Evolutionary conservation across 2,113 vertebrate species (phyloP).

Genomic region (Hydrolagus affinis): DNA sequence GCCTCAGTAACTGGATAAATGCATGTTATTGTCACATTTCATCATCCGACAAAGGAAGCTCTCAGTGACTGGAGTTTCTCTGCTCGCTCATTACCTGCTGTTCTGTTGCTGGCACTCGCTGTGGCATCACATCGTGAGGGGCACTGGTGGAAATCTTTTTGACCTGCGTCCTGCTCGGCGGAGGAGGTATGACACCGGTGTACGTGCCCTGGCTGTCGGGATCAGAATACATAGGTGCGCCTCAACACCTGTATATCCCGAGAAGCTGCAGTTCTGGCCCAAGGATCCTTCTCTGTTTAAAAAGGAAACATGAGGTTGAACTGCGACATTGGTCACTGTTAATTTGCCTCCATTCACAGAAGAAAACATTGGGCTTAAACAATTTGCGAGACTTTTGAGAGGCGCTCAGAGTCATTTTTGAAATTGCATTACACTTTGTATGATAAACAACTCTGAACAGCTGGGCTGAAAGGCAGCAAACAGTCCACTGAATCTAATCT

Average conservation of each 20-base stretch:
- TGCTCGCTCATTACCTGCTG: conserved; percentile 65
- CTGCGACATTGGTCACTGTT: neutral
- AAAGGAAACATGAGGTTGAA: conserved; percentile 2
- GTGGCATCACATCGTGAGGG: conserved; percentile 75
- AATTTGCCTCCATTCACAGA: neutral
- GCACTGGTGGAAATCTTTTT: conserved; percentile 75
- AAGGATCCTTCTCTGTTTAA: conserved; percentile 81
- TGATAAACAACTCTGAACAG: neutral
- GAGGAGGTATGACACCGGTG: conserved; percentile 82
- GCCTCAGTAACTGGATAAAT: too few relatives aligned
- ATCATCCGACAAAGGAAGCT: too few relatives aligned
- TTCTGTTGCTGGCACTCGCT: conserved; percentile 64
- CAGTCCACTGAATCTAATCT: neutral
- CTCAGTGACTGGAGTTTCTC: too few relatives aligned
- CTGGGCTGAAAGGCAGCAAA: neutral
- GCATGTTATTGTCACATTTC: too few relatives aligned
- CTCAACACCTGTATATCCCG: conserved; percentile 88
- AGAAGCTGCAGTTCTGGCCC: conserved; percentile 82
- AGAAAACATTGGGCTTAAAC: neutral
- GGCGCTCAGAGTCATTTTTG: neutral
- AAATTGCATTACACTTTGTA: neutral
- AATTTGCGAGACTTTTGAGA: neutral
- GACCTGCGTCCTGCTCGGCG: conserved; percentile 75
- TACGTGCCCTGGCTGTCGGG: conserved; percentile 81
- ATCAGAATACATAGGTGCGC: conserved; percentile 74